These are phyloP conservation scores for Isotomurus palustris DNA, from an alignment of 2,888 invertebrate species.

Conservation along the genomic window DNA sequence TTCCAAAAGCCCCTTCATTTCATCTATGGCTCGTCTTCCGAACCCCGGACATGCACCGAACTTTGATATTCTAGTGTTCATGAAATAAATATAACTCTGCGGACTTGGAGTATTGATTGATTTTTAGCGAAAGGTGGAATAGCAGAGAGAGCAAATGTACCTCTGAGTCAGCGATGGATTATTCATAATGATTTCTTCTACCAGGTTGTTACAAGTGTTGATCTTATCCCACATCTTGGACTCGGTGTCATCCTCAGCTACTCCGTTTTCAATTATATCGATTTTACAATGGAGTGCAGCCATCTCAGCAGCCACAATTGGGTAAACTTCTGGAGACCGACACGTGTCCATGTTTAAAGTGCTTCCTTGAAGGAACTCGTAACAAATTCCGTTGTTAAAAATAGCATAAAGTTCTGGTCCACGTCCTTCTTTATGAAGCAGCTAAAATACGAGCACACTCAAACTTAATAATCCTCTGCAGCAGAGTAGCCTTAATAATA, in stretches of 20 bases:
- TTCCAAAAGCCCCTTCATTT: constrained; percentile 61
- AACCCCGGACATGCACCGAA: constrained; percentile 6
- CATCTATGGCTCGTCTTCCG: constrained; percentile 52
- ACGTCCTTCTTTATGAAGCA: constrained; percentile 68
- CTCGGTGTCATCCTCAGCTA: neutral
- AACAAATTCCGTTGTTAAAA: constrained; percentile 89
- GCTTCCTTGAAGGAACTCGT: constrained; percentile 77
- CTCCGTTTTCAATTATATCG: neutral
- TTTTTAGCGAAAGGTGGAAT: too few species aligned
- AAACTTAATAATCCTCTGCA: neutral
- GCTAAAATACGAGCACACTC: constrained; percentile 47
- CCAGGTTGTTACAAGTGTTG: constrained; percentile 1
- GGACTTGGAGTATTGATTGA: too few species aligned
- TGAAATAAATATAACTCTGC: too few species aligned
- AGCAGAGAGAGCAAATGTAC: too few species aligned
- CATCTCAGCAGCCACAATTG: constrained; percentile 72
- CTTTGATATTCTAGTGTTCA: neutral
- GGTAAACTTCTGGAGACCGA: constrained; percentile 62
- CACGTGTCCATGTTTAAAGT: constrained; percentile 65
- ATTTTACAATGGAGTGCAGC: constrained; percentile 66
- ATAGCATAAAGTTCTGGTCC: constrained; percentile 83
- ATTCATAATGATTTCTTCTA: constrained; percentile 7
- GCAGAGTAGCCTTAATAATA: neutral
- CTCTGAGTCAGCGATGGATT: constrained; percentile 5
- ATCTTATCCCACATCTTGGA: constrained; percentile 21